Base-by-base conservation (phyloP, 2,888 invertebrate species). In the Agonopterix arenella region DNA sequence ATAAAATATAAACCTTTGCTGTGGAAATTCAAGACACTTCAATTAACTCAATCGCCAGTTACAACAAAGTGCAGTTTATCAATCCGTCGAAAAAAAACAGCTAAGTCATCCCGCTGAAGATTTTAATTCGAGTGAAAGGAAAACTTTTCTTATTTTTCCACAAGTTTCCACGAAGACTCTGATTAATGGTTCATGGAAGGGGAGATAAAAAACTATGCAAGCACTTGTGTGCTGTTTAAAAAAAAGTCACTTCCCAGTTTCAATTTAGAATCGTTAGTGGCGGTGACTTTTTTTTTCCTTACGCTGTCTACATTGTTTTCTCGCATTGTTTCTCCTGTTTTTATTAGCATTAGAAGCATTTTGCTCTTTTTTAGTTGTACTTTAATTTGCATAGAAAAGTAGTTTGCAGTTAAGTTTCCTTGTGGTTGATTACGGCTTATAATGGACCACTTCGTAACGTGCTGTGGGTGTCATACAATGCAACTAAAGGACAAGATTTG, bases 51-150 rank as follows among this genome's bases (percentile, higher is more conserved):
- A 64, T 67, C 52, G 52, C 57, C 53, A n/a, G 58, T 61, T 60
- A 58, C 52, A 70, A 64, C 62, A 61, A 68, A 70, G 56, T 66
- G 62, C 65, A 67, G 63, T 73, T 66, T 66, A 76, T 73, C 73
- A 74, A 64, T 62, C 65, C 68, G 68, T 65, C 13, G 40, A 47
- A 49, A 11, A 44, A 44, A 40, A 47, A 49, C 47, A 60, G 57
- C 61, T 44, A 52, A 73, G 66, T 69, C 72, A 73, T 69, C 59
- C 49, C 59, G 64, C 57, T 65, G 56, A 68, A 73, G 72, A 73
- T 74, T 80, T 80, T 79, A 80, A 81, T 80, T 79, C 77, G 52
- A 73, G 73, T 70, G 72, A 76, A 73, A 75, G 72, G 64, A 70
- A 7, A 77, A 80, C 64, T 80, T 79, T 79, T 71, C 74, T 76